Percentiles rank a stretch among this genome's conserved stretches.
Conservation (phyloP, 2,888 invertebrate genomes). For the Pomacea canaliculata region DNA sequence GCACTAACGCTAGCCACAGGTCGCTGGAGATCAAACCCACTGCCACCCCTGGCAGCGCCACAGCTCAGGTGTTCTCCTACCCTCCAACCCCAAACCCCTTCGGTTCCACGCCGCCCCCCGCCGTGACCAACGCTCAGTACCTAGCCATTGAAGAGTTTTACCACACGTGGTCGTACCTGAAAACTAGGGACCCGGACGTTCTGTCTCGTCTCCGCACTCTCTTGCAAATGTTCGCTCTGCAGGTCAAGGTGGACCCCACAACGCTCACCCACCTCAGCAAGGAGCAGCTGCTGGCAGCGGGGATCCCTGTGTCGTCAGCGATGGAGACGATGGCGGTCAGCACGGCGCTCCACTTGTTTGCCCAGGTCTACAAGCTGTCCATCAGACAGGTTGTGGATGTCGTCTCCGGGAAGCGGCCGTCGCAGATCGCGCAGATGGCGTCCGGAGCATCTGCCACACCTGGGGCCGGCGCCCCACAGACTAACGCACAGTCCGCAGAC, state of each 20-base stretch:
- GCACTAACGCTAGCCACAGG: too few relatives aligned
- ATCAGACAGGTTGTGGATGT: constrained; percentile 16
- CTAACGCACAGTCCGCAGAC: background rate
- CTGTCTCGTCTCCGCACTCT: constrained; percentile 6
- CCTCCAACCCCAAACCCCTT: background rate
- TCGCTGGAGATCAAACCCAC: too few relatives aligned
- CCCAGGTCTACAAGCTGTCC: constrained; percentile 6
- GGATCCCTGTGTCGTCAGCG: background rate
- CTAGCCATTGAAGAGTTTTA: constrained; percentile 5
- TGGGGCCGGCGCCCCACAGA: background rate
- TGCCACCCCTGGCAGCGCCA: too few relatives aligned
- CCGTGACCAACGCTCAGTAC: background rate
- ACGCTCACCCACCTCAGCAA: constrained; percentile 7
- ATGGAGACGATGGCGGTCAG: constrained; percentile 10
- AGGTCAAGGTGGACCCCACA: background rate
- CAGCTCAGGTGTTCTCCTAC: too few relatives aligned
- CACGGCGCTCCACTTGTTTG: constrained; percentile 12
- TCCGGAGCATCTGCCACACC: background rate
- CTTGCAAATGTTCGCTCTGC: constrained; percentile 15
- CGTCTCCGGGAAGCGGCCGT: background rate
- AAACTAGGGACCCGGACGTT: background rate
- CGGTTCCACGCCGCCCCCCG: background rate
- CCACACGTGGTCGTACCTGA: background rate
- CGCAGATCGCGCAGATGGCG: background rate
- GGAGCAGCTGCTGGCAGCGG: constrained; percentile 7